phyloP scores from a whole-genome alignment of 2,113 vertebrate species.

The Colius striatus region DNA sequence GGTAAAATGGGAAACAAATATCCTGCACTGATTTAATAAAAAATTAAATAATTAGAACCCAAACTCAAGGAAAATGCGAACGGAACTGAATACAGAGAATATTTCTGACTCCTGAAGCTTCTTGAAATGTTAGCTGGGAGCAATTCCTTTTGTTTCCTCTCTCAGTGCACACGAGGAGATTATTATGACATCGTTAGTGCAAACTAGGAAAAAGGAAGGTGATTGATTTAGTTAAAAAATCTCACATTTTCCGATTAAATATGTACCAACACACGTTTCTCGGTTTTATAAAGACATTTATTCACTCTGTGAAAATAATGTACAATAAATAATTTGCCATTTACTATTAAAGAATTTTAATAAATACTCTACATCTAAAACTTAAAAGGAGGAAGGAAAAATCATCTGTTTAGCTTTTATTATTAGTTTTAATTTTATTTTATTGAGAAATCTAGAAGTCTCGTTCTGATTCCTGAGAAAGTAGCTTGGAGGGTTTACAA shows the following conservation, averaged over 20 bases:
- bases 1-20: neutral
- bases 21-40: neutral
- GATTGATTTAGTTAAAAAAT: neutral
- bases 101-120: neutral
- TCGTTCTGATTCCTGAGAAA: constrained; percentile 80
- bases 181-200: neutral
- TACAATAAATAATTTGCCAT: constrained; percentile 99
- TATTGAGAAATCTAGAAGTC: constrained; percentile 78
- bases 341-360: constrained; percentile 96
- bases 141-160: constrained; percentile 26
- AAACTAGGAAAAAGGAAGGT: neutral
- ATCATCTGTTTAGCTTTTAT: constrained; percentile 22
- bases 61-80: rapidly evolving
- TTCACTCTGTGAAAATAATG: constrained; percentile 99
- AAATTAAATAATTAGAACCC: rapidly evolving
- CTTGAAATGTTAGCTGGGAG: neutral
- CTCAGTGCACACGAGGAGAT: neutral
- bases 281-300: constrained; percentile 82
- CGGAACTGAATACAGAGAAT: neutral
- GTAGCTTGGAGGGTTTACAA: constrained; percentile 78
- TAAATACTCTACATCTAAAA: constrained; percentile 98
- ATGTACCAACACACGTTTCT: neutral
- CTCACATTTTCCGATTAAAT: neutral
- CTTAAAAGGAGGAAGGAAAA: constrained; percentile 78
- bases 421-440: constrained; percentile 20